Base-by-base conservation (phyloP, 2,888 invertebrate species). In the Calliopum simillimum region DNA sequence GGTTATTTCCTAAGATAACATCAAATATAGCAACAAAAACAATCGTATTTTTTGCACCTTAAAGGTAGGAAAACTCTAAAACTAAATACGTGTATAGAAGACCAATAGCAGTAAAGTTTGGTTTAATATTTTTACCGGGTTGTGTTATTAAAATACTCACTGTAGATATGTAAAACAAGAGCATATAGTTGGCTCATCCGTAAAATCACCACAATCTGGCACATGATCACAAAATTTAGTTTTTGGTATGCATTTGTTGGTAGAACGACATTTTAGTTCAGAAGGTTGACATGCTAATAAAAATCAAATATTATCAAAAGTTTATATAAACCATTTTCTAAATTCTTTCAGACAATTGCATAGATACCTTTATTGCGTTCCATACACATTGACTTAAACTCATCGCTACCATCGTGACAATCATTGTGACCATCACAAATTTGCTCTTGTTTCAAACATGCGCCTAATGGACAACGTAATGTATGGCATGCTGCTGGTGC, bases 351-450 rank as follows among this genome's bases (percentile, higher is more conserved):
- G 55, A 19, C 13, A 14, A 5, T 21, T 11, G 21, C 4, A 55
- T 43, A 59, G 70, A 75, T 73, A 80, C 81, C 80, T 66, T 79
- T 79, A 13, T 77, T 79, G 0, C 78, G 71, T 13, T 74, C 73
- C 16, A 79, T 79, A 70, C 84, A 86, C 67, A 78, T 78, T 61
- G 79, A 67, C 44, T 74, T 74, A 3, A 76, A 76, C 83, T 95
- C 95, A 78, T 95, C 95, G 49, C 87, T 88, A 13, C 89, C 90
- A 79, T 92, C 90, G 68, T 90, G 89, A 77, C 95, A 95, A 77
- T 94, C 89, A 1, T 84, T 86, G 53, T 91, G 86, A 0, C 91
- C 92, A 80, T 95, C 89, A 80, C 94, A 94, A 14, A 92, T 84
- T 71, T 89, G 86, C 8, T 85, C 80, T 70, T 88, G 81, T 1